A percentile compares a stretch with the other conserved stretches of the same genome.
Evolutionary conservation across 1,140 invertebrate species (phyloP).

Genomic region (Phortica variegata): DNA sequence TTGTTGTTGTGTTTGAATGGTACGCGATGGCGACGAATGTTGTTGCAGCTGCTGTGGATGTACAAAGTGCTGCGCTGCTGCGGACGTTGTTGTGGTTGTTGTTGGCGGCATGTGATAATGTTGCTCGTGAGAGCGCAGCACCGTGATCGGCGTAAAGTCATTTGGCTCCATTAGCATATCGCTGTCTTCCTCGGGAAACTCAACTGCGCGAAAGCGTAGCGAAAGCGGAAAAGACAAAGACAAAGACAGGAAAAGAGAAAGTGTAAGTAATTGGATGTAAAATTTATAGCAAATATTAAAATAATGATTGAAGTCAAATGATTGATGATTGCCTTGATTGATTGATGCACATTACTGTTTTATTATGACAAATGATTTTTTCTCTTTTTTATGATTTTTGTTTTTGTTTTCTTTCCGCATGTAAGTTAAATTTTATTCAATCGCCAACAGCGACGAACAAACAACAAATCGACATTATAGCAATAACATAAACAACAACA

Average conservation of each 20-base stretch:
- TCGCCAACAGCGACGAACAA: too few relatives aligned
- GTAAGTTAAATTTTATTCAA: too few relatives aligned
- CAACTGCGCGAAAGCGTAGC: too few relatives aligned
- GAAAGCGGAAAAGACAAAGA: slow-evolving; percentile 15
- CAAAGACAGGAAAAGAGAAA: slow-evolving; percentile 11
- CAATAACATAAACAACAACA: too few relatives aligned
- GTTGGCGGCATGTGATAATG: slow-evolving; percentile 43
- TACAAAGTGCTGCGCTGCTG: slow-evolving; percentile 7
- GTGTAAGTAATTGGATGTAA: slow-evolving; percentile 3
- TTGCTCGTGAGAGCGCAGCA: slow-evolving; percentile 47
- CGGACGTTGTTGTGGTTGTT: slow-evolving; percentile 12
- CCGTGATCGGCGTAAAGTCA: slow-evolving; percentile 45
- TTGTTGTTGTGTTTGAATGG: slow-evolving; percentile 22
- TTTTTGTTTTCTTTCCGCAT: too few relatives aligned
- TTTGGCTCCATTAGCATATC: slow-evolving; percentile 57
- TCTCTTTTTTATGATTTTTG: too few relatives aligned
- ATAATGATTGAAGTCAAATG: too few relatives aligned
- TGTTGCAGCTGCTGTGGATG: slow-evolving; percentile 12
- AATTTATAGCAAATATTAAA: too few relatives aligned
- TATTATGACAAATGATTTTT: too few relatives aligned
- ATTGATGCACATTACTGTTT: too few relatives aligned
- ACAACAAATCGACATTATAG: too few relatives aligned
- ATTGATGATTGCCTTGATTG: too few relatives aligned
- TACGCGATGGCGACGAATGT: slow-evolving; percentile 8
- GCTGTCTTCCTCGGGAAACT: slow-evolving; percentile 49